Conservation (phyloP, 2,113 vertebrate species). For the Apteryx mantelli region DNA sequence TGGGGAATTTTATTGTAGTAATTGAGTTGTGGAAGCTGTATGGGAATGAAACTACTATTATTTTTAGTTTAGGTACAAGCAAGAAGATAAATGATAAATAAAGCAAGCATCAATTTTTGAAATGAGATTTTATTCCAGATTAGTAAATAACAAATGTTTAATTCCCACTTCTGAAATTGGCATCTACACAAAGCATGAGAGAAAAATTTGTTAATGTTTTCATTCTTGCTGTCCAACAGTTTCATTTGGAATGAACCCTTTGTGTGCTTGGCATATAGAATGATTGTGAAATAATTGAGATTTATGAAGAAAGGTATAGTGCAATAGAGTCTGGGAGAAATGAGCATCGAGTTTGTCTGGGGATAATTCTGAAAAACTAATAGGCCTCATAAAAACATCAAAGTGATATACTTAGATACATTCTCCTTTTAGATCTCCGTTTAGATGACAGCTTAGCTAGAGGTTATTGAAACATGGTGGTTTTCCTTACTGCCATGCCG, state of each 20-base stretch:
- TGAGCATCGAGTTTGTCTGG: neutral
- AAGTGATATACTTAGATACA: neutral
- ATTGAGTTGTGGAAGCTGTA: neutral
- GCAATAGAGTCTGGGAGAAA: neutral
- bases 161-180: neutral
- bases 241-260: neutral
- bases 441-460: neutral
- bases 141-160: neutral
- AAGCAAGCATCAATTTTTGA: neutral
- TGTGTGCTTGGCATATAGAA: neutral
- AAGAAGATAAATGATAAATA: neutral
- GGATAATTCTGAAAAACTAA: neutral
- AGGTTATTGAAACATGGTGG: neutral
- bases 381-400: neutral
- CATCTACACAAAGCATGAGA: neutral
- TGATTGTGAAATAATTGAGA: neutral
- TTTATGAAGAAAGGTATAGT: neutral
- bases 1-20: neutral
- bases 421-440: neutral
- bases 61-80: neutral
- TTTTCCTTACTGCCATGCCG: neutral
- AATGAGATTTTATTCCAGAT: neutral
- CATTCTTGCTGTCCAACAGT: neutral
- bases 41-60: neutral
- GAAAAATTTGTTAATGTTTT: neutral